phyloP scores from a whole-genome alignment of 2,797 vertebrate genomes.

The Melanotaenia pygmaea region DNA sequence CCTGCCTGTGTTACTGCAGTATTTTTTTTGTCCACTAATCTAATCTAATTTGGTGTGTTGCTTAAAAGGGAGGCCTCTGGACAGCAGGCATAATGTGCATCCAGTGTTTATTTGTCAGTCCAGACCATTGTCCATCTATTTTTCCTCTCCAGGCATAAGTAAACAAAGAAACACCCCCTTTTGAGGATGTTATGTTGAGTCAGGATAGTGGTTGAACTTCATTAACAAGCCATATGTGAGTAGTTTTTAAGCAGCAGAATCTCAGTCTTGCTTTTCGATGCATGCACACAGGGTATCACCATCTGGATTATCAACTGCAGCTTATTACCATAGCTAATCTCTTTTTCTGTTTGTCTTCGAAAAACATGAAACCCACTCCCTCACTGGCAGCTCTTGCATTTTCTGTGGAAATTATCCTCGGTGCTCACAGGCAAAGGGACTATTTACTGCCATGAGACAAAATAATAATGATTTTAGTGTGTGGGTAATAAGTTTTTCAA shows the following conservation, averaged over 20 bases:
- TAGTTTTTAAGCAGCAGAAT: slow-evolving; percentile 7
- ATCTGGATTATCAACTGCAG: slow-evolving; percentile 55
- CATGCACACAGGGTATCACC: slow-evolving; percentile 29
- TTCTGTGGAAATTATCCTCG: slow-evolving; percentile 36
- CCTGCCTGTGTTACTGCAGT: slow-evolving; percentile 37
- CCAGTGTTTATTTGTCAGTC: slow-evolving; percentile 65
- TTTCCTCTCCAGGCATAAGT: slow-evolving; percentile 32
- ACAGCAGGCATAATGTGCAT: slow-evolving; percentile 42
- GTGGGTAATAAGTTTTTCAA: not conserved
- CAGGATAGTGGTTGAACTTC: slow-evolving; percentile 2
- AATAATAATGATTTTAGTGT: slow-evolving; percentile 23
- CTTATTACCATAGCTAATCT: slow-evolving; percentile 55
- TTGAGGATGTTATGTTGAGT: slow-evolving; percentile 6
- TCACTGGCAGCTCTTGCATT: slow-evolving; percentile 37
- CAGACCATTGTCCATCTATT: slow-evolving; percentile 5
- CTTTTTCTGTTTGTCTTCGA: slow-evolving; percentile 51
- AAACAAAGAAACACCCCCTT: slow-evolving; percentile 27
- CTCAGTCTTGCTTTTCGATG: slow-evolving; percentile 18
- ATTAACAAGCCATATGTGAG: slow-evolving; percentile 7
- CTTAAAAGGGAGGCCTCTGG: slow-evolving; percentile 40
- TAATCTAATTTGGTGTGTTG: slow-evolving; percentile 46
- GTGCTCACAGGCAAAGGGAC: slow-evolving; percentile 8
- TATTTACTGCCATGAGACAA: slow-evolving; percentile 12
- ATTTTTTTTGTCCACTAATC: slow-evolving; percentile 43
- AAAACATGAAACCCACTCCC: slow-evolving; percentile 42